Evolutionary conservation across 2,113 vertebrate species (phyloP).

Genomic region (Sander lucioperca): DNA sequence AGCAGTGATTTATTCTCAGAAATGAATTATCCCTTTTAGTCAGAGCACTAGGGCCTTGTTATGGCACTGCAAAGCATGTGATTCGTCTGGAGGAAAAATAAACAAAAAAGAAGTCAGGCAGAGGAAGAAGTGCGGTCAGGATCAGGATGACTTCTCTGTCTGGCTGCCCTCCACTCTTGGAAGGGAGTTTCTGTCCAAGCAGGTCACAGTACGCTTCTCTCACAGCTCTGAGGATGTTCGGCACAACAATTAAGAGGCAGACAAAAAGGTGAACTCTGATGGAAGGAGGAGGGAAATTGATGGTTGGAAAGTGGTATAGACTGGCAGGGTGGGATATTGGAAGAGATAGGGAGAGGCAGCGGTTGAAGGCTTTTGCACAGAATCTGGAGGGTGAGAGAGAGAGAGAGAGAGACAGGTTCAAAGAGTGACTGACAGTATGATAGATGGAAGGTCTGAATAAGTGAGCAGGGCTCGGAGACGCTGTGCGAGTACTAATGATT

Average conservation of each 20-base stretch:
- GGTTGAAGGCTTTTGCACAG: slow-evolving; percentile 48
- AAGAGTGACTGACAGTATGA: slow-evolving; percentile 73
- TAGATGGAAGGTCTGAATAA: slow-evolving; percentile 70
- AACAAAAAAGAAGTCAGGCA: slow-evolving; percentile 42
- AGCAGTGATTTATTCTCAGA: not conserved
- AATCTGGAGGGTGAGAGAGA: slow-evolving; percentile 30
- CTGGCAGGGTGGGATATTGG: slow-evolving; percentile 69
- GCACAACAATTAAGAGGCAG: slow-evolving; percentile 59
- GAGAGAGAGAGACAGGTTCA: slow-evolving; percentile 51
- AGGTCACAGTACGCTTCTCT: slow-evolving; percentile 17
- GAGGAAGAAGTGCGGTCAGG: slow-evolving; percentile 68
- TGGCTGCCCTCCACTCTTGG: slow-evolving; percentile 45
- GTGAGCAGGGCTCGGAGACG: slow-evolving; percentile 61
- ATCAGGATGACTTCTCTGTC: slow-evolving; percentile 71
- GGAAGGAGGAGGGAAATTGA: slow-evolving; percentile 36
- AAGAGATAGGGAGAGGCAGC: slow-evolving; percentile 53
- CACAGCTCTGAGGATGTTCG: slow-evolving; percentile 17
- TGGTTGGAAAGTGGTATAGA: slow-evolving; percentile 37
- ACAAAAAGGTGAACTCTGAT: slow-evolving; percentile 50
- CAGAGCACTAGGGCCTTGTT: slow-evolving; percentile 49
- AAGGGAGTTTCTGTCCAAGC: slow-evolving; percentile 41
- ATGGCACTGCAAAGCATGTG: slow-evolving; percentile 65
- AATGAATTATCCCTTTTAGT: slow-evolving; percentile 41
- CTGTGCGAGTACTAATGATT: slow-evolving; percentile 57
- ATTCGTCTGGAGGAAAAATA: slow-evolving; percentile 42